phyloP scores from a whole-genome alignment of 2,113 vertebrate genomes.

The Tylochromis polylepis region DNA sequence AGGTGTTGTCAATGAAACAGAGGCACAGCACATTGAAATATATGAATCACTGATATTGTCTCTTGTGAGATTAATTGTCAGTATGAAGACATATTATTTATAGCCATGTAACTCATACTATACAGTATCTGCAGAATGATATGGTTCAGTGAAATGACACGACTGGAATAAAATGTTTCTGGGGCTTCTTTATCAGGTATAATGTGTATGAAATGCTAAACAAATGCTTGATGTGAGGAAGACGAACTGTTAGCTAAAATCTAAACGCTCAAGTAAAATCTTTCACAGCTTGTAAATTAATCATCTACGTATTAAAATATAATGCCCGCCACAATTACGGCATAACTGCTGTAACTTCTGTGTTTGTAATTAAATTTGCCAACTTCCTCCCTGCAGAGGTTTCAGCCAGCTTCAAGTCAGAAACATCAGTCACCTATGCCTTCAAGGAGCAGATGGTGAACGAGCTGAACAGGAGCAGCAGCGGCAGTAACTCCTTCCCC shows the following conservation, averaged over 20 bases:
- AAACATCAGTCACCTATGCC: constrained; percentile 80
- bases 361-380: background rate
- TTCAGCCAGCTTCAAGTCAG: constrained; percentile 83
- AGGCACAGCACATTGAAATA: background rate
- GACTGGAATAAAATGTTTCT: background rate
- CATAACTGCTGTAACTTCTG: background rate
- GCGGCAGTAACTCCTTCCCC: constrained; percentile 70
- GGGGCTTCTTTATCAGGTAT: background rate
- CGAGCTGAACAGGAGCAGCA: constrained; percentile 73
- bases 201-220: background rate
- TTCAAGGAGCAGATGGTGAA: constrained; percentile 78
- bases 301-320: background rate
- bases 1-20: background rate
- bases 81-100: background rate
- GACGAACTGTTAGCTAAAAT: background rate
- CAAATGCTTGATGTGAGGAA: background rate
- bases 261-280: background rate
- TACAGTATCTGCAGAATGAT: background rate
- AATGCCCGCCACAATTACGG: too few species aligned
- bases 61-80: background rate
- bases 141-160: background rate
- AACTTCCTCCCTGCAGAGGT: constrained; percentile 77
- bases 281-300: background rate
- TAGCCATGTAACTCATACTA: background rate
- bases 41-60: background rate